Base-by-base conservation (phyloP, 2,797 vertebrate species). In the Emydoidea blandingii region DNA sequence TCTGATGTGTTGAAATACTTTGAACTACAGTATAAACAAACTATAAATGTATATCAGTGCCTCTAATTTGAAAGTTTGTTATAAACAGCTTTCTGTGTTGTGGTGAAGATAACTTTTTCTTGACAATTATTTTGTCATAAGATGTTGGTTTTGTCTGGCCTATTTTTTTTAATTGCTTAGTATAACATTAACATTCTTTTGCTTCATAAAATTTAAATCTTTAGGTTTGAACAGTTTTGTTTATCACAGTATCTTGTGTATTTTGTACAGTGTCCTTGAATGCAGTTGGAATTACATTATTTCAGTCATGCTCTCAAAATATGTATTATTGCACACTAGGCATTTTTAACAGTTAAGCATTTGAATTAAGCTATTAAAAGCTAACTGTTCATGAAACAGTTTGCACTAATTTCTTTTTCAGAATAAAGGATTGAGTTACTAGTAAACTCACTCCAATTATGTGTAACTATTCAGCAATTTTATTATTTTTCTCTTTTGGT, bases 401-500 rank as follows among this genome's bases (percentile, higher is more conserved):
- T 72, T 81, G 15, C 81, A 47, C 18, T 89, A 12, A 68, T 78
- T 85, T 31, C 44, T 78, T 81, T 88, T 41, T 91, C 87, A 72
- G 21, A 81, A 81, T 92, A 85, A 81, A 53, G 52, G 76, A 83
- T 4, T 78, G 25, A 62, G 23, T 82, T 79, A 65, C 87, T 86
- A 78, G 41, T 52, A 83, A 57, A 52, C 56, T 56, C 90, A 50
- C 27, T 41, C 25, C 52, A 65, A 10, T 80, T 12, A 16, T 12
- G 5, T 29, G 6, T 54, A 81, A 29, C 44, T n/a, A 56, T 83
- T 84, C 47, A 90, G 19, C 84, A 88, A 53, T 79, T 92, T 76
- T 90, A 6, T 68, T 96, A 41, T 91, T 92, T 96, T 19, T 94
- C 96, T 83, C 25, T 92, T 92, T 96, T 95, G 83, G 23, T 87